Evolutionary conservation across 2,888 invertebrate genomes (phyloP).

Genomic region (Nephrotoma flavescens): DNA sequence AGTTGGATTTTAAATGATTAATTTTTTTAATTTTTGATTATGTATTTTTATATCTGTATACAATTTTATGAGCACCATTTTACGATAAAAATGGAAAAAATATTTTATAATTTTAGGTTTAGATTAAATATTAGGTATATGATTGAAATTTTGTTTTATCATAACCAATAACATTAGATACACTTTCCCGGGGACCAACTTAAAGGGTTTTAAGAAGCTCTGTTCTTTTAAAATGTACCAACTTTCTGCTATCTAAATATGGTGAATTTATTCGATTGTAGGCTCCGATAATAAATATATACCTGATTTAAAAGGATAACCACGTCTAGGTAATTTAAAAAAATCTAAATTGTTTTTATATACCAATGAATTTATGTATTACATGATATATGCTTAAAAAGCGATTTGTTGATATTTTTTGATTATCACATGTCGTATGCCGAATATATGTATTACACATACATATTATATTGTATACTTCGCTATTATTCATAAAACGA

Average conservation of each 20-base stretch:
- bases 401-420: not conserved
- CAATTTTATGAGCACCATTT: not conserved
- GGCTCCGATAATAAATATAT: not conserved
- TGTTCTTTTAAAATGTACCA: not conserved
- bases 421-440: not conserved
- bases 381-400: not conserved
- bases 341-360: not conserved
- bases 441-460: not conserved
- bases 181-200: not conserved
- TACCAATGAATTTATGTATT: not conserved
- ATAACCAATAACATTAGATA: not conserved
- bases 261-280: not conserved
- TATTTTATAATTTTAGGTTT: not conserved
- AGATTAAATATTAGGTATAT: not conserved
- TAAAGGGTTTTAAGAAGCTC: not conserved
- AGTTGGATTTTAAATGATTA: not conserved
- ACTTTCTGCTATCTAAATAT: not conserved
- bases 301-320: not conserved
- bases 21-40: not conserved
- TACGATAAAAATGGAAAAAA: not conserved
- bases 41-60: not conserved
- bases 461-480: not conserved
- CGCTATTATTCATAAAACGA: not conserved
- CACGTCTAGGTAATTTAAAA: not conserved
- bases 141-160: not conserved